These are phyloP conservation scores for Parascotia fuliginaria DNA, from an alignment of 2,888 invertebrate genomes.

Conservation along the genomic window DNA sequence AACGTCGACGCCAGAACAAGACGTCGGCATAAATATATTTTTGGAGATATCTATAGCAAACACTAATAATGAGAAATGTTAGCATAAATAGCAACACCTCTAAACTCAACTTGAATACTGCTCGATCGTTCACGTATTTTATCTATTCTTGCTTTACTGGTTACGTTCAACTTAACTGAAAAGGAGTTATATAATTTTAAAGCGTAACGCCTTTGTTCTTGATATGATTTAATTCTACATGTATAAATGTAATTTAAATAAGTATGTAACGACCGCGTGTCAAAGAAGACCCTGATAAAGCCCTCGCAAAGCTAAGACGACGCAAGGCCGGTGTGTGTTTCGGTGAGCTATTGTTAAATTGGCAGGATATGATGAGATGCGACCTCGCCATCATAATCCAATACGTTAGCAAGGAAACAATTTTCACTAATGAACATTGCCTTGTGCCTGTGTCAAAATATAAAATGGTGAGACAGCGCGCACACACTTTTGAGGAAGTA, in stretches of 20 bases:
- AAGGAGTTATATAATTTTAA: constrained; percentile 1
- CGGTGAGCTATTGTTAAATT: constrained; percentile 63
- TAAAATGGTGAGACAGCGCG: constrained; percentile 50
- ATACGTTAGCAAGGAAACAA: constrained; percentile 68
- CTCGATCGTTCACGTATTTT: neutral
- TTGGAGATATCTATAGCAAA: neutral
- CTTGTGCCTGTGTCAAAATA: constrained; percentile 56
- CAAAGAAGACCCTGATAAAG: constrained; percentile 62
- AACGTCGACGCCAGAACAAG: constrained; percentile 25
- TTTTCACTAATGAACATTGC: constrained; percentile 63
- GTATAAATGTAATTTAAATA: constrained; percentile 16
- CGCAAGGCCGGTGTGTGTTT: constrained; percentile 41
- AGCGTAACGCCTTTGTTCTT: neutral
- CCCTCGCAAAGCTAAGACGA: constrained; percentile 55
- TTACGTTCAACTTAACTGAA: constrained; percentile 20
- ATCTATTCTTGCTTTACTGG: constrained; percentile 32
- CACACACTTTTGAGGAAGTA: constrained; percentile 45
- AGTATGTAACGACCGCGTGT: constrained; percentile 25
- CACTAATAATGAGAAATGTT: neutral
- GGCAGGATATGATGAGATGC: constrained; percentile 68
- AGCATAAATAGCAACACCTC: neutral
- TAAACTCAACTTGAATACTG: neutral
- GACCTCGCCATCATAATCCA: constrained; percentile 65
- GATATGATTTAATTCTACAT: neutral
- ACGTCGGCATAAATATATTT: constrained; percentile 36